Conservation (phyloP, 2,888 invertebrate genomes). For the Itoplectis maculator region DNA sequence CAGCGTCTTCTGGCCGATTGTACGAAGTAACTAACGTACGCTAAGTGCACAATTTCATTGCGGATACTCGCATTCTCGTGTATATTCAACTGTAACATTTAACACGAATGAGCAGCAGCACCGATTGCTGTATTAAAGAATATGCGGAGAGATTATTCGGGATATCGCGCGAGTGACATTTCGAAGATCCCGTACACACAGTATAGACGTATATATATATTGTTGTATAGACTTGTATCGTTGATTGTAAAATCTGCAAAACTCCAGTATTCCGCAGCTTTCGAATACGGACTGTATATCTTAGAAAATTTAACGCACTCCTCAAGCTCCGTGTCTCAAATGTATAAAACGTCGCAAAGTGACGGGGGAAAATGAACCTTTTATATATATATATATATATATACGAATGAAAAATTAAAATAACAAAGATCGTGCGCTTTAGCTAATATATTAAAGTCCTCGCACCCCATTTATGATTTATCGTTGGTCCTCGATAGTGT, state of each 20-base stretch:
- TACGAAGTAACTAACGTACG: constrained; percentile 4
- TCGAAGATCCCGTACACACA: constrained; percentile 59
- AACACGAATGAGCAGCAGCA: constrained; percentile 2
- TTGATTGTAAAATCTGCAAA: constrained; percentile 44
- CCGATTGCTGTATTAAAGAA: constrained; percentile 11
- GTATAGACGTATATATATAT: constrained; percentile 42
- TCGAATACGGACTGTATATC: constrained; percentile 41
- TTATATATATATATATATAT: constrained; percentile 35
- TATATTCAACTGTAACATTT: constrained; percentile 42
- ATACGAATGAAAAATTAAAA: constrained; percentile 22
- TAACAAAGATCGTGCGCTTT: neutral
- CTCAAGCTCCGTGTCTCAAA: constrained; percentile 9
- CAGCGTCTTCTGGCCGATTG: neutral
- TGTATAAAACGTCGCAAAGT: constrained; percentile 1
- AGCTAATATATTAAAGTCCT: neutral
- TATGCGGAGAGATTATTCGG: constrained; percentile 26
- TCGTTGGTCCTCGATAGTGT: constrained; percentile 27
- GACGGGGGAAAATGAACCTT: constrained; percentile 23
- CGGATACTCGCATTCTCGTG: constrained; percentile 53
- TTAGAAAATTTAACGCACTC: constrained; percentile 25
- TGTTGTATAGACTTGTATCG: constrained; percentile 58
- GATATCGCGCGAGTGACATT: no score
- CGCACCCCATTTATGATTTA: constrained; percentile 37
- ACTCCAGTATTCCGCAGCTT: constrained; percentile 46
- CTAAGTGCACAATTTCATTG: constrained; percentile 60